Percentiles rank a stretch among this genome's conserved stretches.
These are phyloP conservation scores for Alexandromys fortis DNA, from an alignment of 2,113 vertebrate species.

Conservation along the genomic window DNA sequence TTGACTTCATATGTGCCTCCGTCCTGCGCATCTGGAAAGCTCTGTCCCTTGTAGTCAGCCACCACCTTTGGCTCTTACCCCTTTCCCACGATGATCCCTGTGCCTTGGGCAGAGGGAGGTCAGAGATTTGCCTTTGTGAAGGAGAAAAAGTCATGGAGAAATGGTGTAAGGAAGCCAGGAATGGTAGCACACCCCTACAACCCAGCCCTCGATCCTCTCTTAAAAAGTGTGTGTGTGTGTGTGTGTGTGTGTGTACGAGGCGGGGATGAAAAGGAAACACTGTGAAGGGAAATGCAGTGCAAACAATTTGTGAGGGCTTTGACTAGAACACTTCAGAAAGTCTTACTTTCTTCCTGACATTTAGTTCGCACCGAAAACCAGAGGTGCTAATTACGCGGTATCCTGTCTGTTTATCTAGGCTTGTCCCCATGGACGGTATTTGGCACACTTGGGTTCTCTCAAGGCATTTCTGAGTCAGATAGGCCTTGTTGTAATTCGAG, in stretches of 20 bases:
- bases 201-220: background rate
- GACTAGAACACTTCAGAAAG: background rate
- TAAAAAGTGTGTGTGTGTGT: background rate
- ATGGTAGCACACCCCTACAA: background rate
- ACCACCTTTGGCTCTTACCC: background rate
- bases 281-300: background rate
- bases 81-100: background rate
- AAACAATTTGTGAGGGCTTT: background rate
- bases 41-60: too few relatives aligned
- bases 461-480: constrained; percentile 37
- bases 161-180: background rate
- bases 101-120: background rate
- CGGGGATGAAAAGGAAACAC: background rate
- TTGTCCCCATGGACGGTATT: background rate
- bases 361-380: constrained; percentile 36
- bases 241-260: too few relatives aligned
- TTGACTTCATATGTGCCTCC: background rate
- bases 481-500: background rate
- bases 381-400: constrained; percentile 60
- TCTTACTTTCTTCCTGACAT: background rate
- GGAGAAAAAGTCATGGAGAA: background rate
- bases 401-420: background rate
- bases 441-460: background rate
- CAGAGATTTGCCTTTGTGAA: background rate
- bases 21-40: background rate